phyloP scores from a whole-genome alignment of 2,797 vertebrate species.

The Xiphorhynchus erythropygius region DNA sequence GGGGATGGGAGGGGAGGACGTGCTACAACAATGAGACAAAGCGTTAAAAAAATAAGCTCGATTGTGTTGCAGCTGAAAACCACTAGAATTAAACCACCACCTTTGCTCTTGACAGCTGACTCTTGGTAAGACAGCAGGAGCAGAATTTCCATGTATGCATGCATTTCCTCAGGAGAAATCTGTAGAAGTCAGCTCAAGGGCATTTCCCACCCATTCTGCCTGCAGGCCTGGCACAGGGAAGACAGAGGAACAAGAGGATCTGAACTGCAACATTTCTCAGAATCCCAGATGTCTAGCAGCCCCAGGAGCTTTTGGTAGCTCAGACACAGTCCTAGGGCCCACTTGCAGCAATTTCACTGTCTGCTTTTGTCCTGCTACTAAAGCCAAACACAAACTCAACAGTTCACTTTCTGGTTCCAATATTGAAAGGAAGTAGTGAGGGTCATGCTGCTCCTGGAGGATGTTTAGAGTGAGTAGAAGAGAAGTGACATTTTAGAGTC shows the following conservation, averaged over 20 bases:
- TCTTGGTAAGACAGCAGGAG: neutral
- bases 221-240: neutral
- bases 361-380: neutral
- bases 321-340: neutral
- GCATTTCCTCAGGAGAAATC: neutral
- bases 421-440: neutral
- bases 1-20: neutral
- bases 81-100: neutral
- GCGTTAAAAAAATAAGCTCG: neutral
- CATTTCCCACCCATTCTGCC: neutral
- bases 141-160: neutral
- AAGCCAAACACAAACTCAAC: neutral
- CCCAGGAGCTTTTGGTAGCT: neutral
- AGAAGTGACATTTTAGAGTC: neutral
- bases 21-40: neutral
- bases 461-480: neutral
- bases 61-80: neutral
- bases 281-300: fast-evolving
- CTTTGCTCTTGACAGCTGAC: neutral
- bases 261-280: neutral
- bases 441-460: neutral
- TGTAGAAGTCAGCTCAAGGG: neutral
- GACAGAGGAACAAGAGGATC: neutral
- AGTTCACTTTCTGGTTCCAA: neutral
- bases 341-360: neutral